A percentile compares a stretch with the other conserved stretches of the same genome.
These are phyloP conservation scores for Thymelicus lineola DNA, from an alignment of 2,888 invertebrate genomes.

Conservation along the genomic window DNA sequence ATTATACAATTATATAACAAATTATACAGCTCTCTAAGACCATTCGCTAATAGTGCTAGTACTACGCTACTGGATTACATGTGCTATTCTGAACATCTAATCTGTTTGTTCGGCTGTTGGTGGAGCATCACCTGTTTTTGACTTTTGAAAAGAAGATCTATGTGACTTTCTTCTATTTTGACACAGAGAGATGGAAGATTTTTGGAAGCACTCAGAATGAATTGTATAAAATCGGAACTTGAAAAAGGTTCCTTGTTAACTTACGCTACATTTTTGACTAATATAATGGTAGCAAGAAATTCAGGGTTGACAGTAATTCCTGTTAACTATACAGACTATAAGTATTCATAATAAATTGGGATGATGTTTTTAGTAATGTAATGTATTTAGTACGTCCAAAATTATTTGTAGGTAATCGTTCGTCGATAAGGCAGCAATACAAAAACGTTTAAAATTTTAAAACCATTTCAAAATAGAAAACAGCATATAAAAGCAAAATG, in stretches of 20 bases:
- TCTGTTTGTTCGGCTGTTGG: conserved; percentile 53
- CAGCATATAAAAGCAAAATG: too few relatives aligned
- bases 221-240: not conserved
- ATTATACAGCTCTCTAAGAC: conserved; percentile 53
- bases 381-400: too few relatives aligned
- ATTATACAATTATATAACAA: not conserved
- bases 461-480: too few relatives aligned
- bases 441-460: too few relatives aligned
- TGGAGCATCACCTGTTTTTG: conserved; percentile 1
- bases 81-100: conserved; percentile 63
- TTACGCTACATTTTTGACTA: too few relatives aligned
- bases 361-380: too few relatives aligned
- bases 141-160: not conserved
- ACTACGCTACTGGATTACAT: conserved; percentile 67
- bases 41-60: conserved; percentile 55
- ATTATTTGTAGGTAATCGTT: too few relatives aligned
- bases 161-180: not conserved
- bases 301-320: not conserved
- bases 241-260: not conserved
- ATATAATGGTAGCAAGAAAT: too few relatives aligned
- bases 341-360: too few relatives aligned
- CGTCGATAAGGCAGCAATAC: too few relatives aligned
- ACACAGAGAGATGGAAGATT: conserved; percentile 23
- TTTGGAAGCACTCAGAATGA: conserved; percentile 1
- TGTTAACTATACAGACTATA: too few relatives aligned